These are phyloP conservation scores for Megathymus violae DNA, from an alignment of 1,140 invertebrate genomes.

Conservation along the genomic window DNA sequence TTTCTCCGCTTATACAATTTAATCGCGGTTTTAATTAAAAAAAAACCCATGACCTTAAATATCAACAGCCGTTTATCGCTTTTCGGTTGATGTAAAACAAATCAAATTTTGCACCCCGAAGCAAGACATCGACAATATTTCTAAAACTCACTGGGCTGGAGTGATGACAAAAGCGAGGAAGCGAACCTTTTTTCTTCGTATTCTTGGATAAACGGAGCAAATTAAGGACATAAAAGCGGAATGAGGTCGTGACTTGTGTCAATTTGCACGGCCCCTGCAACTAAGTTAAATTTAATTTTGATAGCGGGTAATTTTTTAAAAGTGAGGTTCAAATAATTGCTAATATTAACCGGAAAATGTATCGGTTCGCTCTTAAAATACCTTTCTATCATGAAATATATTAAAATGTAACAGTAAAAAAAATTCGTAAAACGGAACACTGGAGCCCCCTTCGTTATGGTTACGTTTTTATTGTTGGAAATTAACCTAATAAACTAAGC, in stretches of 20 bases:
- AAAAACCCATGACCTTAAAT: too few species aligned
- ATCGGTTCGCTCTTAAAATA: too few species aligned
- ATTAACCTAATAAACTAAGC: too few species aligned
- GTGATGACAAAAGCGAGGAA: constrained; percentile 62
- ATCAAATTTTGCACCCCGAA: not conserved
- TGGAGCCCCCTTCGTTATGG: too few species aligned
- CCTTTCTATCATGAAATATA: too few species aligned
- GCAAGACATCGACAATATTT: constrained; percentile 38
- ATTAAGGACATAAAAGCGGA: constrained; percentile 75
- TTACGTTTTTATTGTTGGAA: too few species aligned
- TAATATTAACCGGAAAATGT: too few species aligned
- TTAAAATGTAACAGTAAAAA: too few species aligned
- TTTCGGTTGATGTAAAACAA: not conserved
- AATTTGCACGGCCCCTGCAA: constrained; percentile 55
- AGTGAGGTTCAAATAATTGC: constrained; percentile 28
- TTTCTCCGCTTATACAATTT: too few species aligned
- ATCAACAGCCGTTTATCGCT: too few species aligned
- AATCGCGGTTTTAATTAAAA: too few species aligned
- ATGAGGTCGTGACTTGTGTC: constrained; percentile 71
- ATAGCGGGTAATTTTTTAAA: constrained; percentile 47
- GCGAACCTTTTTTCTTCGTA: constrained; percentile 58
- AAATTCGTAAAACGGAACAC: too few species aligned
- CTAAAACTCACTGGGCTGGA: constrained; percentile 59
- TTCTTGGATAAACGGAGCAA: constrained; percentile 66
- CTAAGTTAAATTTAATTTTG: constrained; percentile 51